phyloP scores from a whole-genome alignment of 2,113 vertebrate species.

The Gymnobelideus leadbeateri region DNA sequence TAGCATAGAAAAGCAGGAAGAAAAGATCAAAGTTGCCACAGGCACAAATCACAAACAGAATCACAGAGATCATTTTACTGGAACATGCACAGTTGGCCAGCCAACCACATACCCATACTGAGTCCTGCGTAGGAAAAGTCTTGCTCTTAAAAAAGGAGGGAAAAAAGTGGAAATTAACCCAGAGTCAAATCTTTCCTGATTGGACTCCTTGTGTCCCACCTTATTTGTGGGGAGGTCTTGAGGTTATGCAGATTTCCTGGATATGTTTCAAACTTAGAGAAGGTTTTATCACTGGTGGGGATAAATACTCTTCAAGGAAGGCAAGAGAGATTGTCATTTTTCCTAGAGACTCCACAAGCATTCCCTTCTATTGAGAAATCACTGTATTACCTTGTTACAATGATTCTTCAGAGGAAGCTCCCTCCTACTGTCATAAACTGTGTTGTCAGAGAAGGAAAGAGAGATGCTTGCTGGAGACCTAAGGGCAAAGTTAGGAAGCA shows the following conservation, averaged over 20 bases:
- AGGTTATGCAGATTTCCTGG: background rate
- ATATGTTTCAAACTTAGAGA: background rate
- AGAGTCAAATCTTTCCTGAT: slow-evolving; percentile 1
- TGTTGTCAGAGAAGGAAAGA: background rate
- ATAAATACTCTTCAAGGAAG: background rate
- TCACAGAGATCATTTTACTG: slow-evolving; percentile 52
- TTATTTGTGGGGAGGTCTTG: background rate
- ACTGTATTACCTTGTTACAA: background rate
- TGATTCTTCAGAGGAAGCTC: background rate
- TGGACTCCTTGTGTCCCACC: background rate
- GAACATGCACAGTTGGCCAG: slow-evolving; percentile 27
- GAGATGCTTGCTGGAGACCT: background rate
- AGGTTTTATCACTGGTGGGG: background rate
- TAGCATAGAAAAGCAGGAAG: slow-evolving; percentile 58
- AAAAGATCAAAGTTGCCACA: slow-evolving; percentile 17
- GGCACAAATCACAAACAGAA: slow-evolving; percentile 63
- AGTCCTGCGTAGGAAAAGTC: slow-evolving; percentile 54
- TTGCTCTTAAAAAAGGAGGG: slow-evolving; percentile 54
- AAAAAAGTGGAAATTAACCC: slow-evolving; percentile 63
- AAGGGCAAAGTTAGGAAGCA: background rate
- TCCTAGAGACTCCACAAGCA: background rate
- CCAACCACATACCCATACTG: slow-evolving; percentile 60
- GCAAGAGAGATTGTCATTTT: background rate
- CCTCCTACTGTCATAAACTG: background rate
- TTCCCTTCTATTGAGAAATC: background rate